A percentile compares a stretch with the other conserved stretches of the same genome.
phyloP scores from a whole-genome alignment of 1,140 invertebrate genomes.

The Lutraria rhynchaena region DNA sequence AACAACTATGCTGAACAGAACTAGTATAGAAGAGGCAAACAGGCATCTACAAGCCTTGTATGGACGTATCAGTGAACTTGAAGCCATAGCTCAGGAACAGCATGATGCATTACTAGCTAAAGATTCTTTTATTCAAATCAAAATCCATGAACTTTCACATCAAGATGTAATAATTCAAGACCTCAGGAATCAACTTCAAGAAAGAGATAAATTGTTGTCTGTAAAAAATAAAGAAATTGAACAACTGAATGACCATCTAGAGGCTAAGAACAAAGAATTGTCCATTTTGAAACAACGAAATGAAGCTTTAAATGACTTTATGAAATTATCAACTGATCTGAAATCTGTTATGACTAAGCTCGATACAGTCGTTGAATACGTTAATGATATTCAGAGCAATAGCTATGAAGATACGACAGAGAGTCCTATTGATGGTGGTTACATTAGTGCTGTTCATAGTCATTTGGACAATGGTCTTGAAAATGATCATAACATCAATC shows the following conservation, averaged over 20 bases:
- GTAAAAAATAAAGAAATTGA: conserved; percentile 59
- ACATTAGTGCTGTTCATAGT: not conserved
- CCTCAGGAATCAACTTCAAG: not conserved
- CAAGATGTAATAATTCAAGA: conserved; percentile 18
- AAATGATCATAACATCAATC: no score
- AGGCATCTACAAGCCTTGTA: conserved; percentile 71
- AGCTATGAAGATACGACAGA: not conserved
- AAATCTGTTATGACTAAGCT: conserved; percentile 11
- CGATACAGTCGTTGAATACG: not conserved
- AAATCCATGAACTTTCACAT: conserved; percentile 55
- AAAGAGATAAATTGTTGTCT: not conserved
- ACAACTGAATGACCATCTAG: conserved; percentile 51
- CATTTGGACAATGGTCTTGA: no score
- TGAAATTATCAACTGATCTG: conserved; percentile 21
- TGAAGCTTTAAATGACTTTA: conserved; percentile 1
- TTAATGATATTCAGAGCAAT: not conserved
- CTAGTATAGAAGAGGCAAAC: conserved; percentile 77
- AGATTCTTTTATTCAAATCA: conserved; percentile 65
- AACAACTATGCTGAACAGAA: conserved; percentile 71
- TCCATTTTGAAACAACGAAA: not conserved
- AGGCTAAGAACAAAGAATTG: conserved; percentile 50
- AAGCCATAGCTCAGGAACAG: conserved; percentile 69
- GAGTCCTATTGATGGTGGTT: not conserved
- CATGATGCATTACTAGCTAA: conserved; percentile 61
- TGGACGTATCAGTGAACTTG: conserved; percentile 66